Base-by-base conservation (phyloP, 2,113 vertebrate species). In the Barbus barbus region DNA sequence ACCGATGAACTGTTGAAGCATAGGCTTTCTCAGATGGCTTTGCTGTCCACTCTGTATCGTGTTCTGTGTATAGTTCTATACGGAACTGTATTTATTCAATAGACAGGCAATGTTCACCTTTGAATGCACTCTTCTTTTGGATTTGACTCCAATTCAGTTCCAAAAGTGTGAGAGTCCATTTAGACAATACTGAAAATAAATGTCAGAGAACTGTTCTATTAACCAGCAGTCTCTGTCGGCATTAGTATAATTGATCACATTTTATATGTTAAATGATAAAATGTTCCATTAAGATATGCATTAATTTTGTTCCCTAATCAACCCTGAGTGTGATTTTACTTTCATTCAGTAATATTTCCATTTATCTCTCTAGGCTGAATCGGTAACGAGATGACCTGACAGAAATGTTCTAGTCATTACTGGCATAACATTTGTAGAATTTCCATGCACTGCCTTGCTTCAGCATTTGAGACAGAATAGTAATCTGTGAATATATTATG, bases 401-500 rank as follows among this genome's bases (percentile, higher is more conserved):
- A 81, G 51, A 83, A 83, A 76, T 61, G 46, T 60, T 85, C 71
- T 31, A 51, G 81, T 74, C 75, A 80, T 87, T 77, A 85, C 33
- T 85, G 86, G 74, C 63, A 41, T 85, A 83, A 83, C 85, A 85
- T 85, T 85, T 78, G 16, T 46, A 73, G 73, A 82, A 63, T 82
- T 87, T 38, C 31, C 72, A 67, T 73, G 53, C 46, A 26, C 79
- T 74, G 65, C 82, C 48, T 86, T 67, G 63, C 81, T 65, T 73
- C 16, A 9, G 60, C 67, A 56, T 83, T 87, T 78, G 75, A 65
- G 63, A 75, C 85, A 71, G 85, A 89, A 81, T 83, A 82, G 80
- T 79, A 89, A 85, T 87, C 86, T 82, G 79, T 87, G 82, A 87
- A 84, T 86, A 83, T 31, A 86, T 87, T 86, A 74, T 65, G 65